Conservation (phyloP, 2,888 invertebrate genomes). For the Catotricha subobsoleta region DNA sequence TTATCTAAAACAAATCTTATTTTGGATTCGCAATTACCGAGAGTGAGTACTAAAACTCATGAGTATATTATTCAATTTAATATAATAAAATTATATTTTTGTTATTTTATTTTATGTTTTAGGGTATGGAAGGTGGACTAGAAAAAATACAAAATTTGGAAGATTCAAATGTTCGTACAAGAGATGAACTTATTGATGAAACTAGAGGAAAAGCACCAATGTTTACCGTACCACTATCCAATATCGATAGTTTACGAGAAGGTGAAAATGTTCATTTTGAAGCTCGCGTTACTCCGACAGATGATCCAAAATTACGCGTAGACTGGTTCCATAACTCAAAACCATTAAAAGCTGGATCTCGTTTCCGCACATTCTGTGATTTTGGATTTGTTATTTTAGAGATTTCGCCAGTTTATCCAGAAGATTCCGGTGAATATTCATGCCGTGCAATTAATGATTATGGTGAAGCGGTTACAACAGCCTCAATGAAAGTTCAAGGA, state of each 20-base stretch:
- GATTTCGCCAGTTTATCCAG: conserved; percentile 91
- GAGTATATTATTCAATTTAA: neutral
- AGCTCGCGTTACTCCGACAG: conserved; percentile 72
- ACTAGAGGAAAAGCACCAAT: conserved; percentile 71
- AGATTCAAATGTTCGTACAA: conserved; percentile 65
- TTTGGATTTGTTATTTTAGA: conserved; percentile 95
- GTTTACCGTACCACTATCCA: conserved; percentile 75
- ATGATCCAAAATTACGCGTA: conserved; percentile 77
- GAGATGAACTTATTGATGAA: conserved; percentile 54
- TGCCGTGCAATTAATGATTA: conserved; percentile 66
- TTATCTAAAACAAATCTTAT: conserved; percentile 77
- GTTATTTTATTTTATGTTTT: conserved; percentile 12
- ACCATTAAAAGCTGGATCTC: conserved; percentile 69
- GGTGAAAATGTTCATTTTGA: conserved; percentile 86
- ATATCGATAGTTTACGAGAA: conserved; percentile 71
- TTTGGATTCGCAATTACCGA: conserved; percentile 81
- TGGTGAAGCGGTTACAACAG: conserved; percentile 79
- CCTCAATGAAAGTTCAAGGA: conserved; percentile 77
- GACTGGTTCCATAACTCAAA: conserved; percentile 94
- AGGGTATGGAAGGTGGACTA: conserved; percentile 88
- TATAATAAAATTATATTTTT: conserved; percentile 6
- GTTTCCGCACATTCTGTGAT: conserved; percentile 93
- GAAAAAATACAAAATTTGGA: conserved; percentile 86
- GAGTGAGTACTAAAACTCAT: conserved; percentile 35
- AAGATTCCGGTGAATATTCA: conserved; percentile 84